A percentile compares a stretch with the other conserved stretches of the same genome.
Evolutionary conservation across 1,140 invertebrate species (phyloP).

Genomic region (Muscidifurax raptorellus): DNA sequence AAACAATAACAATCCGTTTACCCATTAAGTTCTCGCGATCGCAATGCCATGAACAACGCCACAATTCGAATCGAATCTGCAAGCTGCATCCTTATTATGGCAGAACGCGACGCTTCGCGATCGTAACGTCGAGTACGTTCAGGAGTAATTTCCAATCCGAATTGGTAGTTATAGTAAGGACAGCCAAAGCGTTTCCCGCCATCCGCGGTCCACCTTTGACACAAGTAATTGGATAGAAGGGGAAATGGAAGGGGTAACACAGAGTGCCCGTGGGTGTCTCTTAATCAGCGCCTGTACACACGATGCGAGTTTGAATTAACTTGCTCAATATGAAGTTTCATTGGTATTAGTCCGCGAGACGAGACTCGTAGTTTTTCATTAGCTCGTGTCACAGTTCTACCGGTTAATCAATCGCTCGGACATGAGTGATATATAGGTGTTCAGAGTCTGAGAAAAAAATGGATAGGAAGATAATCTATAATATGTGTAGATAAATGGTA

Average conservation of each 20-base stretch:
- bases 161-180: neutral
- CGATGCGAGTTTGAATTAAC: neutral
- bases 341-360: neutral
- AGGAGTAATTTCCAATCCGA: conserved; percentile 13
- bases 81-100: neutral
- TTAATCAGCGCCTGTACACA: neutral
- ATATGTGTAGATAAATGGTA: too few relatives aligned
- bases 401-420: too few relatives aligned
- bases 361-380: neutral
- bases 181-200: neutral
- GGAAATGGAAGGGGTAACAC: neutral
- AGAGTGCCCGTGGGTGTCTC: neutral
- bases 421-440: too few relatives aligned
- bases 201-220: conserved; percentile 4
- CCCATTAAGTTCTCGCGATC: neutral
- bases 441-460: too few relatives aligned
- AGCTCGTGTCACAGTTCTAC: neutral
- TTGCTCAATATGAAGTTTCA: neutral
- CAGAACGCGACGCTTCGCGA: neutral
- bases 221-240: conserved; percentile 15
- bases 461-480: too few relatives aligned
- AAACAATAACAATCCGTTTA: neutral
- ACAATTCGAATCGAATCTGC: neutral
- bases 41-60: too few relatives aligned
- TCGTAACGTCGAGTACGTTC: neutral